Evolutionary conservation across 2,797 vertebrate species (phyloP), one percentile per base, ranked within the genome.

Genomic region (Mionectes olivaceus): DNA sequence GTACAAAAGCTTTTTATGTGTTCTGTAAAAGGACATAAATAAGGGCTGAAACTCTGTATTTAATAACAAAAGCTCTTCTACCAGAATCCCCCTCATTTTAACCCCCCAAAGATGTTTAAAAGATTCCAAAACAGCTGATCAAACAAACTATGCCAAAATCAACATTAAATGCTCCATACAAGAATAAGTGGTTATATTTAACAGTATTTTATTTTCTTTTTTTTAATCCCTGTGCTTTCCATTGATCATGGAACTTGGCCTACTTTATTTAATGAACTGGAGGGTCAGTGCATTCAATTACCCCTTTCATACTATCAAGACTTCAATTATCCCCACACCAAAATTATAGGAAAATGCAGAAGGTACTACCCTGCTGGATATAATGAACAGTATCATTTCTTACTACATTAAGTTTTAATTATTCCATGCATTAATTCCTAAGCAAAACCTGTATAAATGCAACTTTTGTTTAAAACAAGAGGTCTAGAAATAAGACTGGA

Each of bases 281-380:
- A 99, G 99, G 99, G 99, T 99, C 99, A 99, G 98, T 92, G 98
- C 98, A 98, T 99, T 98, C 98, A 98, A 98, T 98, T 98, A 98
- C 98, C 98, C 98, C 98, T 98, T 99, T 98, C 98, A 98, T 98
- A 98, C 98, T 97, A 98, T 98, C 98, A 98, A 98, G 98, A 98
- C 98, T 98, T 98, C 98, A 98, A 99, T 98, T 98, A 98, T 98
- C 98, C 97, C 98, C 98, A 98, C 98, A 99, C 98, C 98, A 98
- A 98, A 99, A 98, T 98, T 98, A 98, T 95, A 97, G 96, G 96
- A 97, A 97, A 96, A 98, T 92, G 96, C 91, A 77, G 97, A 98
- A 98, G 98, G 97, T 97, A 96, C 97, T 90, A 96, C 96, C 92
- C 97, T 95, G 96, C 88, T 97, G 96, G 94, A 96, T 96, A 96